Conservation (phyloP, 2,888 invertebrate genomes). For the Vandiemenella viatica region DNA sequence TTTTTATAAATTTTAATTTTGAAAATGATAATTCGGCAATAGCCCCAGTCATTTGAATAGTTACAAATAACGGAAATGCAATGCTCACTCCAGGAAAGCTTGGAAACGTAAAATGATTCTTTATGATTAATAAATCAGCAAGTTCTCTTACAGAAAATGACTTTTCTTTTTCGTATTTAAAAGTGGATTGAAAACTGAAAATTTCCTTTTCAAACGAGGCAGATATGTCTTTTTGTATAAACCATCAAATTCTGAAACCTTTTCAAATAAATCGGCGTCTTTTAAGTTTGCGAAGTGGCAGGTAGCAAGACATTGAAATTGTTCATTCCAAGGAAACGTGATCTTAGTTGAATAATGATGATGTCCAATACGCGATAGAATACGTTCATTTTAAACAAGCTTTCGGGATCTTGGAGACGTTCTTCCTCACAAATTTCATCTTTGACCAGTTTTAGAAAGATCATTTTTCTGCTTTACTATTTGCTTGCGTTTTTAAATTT, state of each 20-base stretch:
- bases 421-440: too few species aligned
- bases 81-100: slow-evolving; percentile 1
- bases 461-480: too few species aligned
- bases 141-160: background rate
- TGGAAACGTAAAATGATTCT: too few species aligned
- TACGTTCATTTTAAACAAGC: too few species aligned
- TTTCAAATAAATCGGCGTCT: too few species aligned
- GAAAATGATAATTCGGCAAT: background rate
- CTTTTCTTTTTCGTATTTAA: background rate
- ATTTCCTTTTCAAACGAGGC: slow-evolving; percentile 1
- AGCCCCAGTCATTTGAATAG: background rate
- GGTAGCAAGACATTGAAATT: too few species aligned
- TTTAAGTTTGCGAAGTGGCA: too few species aligned
- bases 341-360: background rate
- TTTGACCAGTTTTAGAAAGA: too few species aligned
- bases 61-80: slow-evolving; percentile 1
- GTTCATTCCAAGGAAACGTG: too few species aligned
- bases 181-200: slow-evolving; percentile 1
- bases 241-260: background rate
- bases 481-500: too few species aligned
- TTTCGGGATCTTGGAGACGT: background rate
- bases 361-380: background rate
- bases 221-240: background rate
- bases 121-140: too few species aligned
- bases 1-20: too few species aligned